A percentile compares a stretch with the other conserved stretches of the same genome.
Evolutionary conservation across 2,113 vertebrate genomes (phyloP).

Genomic region (Elgaria multicarinata): DNA sequence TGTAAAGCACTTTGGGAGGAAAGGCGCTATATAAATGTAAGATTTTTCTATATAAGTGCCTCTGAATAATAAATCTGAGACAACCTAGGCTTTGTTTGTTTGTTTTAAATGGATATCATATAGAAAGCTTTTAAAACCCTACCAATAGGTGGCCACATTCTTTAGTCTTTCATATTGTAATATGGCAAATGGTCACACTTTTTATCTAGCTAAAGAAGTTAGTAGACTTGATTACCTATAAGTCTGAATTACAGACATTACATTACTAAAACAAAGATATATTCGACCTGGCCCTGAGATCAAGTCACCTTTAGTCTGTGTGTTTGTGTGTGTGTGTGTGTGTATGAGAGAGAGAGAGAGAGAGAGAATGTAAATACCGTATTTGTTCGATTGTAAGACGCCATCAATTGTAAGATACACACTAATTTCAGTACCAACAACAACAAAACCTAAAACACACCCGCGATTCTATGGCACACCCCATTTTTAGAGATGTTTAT

Average conservation of each 20-base stretch:
- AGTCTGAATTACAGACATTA: neutral
- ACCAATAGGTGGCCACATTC: neutral
- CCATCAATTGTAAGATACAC: too few species aligned
- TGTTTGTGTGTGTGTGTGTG: too few species aligned
- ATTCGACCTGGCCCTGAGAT: neutral
- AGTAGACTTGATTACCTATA: neutral
- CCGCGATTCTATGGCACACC: too few species aligned
- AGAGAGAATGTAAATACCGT: too few species aligned
- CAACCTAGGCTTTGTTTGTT: constrained; percentile 23
- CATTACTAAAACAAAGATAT: neutral
- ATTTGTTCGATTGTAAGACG: too few species aligned
- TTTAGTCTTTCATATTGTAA: rapidly evolving
- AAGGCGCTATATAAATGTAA: constrained; percentile 70
- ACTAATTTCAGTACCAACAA: too few species aligned
- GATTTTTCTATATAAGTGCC: constrained; percentile 68
- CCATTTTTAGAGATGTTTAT: too few species aligned
- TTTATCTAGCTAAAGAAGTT: neutral
- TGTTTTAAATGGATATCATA: constrained; percentile 29
- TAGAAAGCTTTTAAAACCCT: neutral
- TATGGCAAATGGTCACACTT: neutral
- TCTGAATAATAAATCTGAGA: constrained; percentile 73
- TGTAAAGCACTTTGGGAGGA: constrained; percentile 61
- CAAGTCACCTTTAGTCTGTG: neutral
- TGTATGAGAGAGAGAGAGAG: too few species aligned
- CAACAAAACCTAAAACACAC: too few species aligned